Evolutionary conservation across 2,888 invertebrate genomes (phyloP).

Genomic region (Meloe dianella): DNA sequence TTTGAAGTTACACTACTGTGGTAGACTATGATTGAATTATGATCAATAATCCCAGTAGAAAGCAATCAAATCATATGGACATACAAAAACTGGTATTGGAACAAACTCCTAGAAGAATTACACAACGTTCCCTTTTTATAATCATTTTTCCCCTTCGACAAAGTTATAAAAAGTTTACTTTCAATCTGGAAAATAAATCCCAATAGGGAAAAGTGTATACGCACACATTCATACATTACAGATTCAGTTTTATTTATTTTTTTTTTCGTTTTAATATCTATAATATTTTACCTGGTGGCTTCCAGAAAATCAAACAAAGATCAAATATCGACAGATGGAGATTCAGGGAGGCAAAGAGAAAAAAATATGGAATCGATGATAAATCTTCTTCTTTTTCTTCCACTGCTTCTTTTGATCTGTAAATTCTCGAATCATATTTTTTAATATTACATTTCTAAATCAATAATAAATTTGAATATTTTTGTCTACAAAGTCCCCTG

Average conservation of each 20-base stretch:
- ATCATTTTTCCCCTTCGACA: neutral
- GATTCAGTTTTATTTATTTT: no score
- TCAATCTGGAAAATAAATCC: conserved; percentile 2
- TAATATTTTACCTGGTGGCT: conserved; percentile 7
- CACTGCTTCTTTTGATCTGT: no score
- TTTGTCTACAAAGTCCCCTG: no score
- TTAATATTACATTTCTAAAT: no score
- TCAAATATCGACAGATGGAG: neutral
- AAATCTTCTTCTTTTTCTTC: no score
- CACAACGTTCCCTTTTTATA: neutral
- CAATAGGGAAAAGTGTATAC: neutral
- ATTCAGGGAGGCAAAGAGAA: no score
- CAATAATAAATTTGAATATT: no score
- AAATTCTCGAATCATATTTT: no score
- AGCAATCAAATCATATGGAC: neutral
- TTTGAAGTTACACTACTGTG: neutral
- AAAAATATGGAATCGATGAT: no score
- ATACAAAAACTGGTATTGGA: neutral
- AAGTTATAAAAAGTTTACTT: neutral
- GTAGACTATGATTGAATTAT: neutral
- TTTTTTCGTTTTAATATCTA: neutral
- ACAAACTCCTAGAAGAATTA: conserved; percentile 1
- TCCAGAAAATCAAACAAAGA: conserved; percentile 2
- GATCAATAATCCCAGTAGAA: neutral
- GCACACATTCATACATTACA: neutral